phyloP scores from a whole-genome alignment of 2,113 vertebrate genomes.

The Xyrauchen texanus region DNA sequence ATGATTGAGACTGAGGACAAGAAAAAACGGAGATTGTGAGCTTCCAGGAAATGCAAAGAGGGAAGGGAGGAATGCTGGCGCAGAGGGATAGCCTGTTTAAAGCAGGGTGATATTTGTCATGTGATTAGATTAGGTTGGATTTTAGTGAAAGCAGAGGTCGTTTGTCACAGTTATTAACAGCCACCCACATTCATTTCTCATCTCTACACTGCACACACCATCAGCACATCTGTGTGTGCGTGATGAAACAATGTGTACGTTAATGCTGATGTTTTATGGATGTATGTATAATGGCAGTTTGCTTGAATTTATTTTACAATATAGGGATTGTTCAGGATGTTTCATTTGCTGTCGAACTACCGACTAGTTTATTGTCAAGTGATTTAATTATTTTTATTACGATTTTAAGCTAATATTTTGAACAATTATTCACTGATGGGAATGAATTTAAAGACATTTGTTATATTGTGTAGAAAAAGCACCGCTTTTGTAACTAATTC shows the following conservation, averaged over 20 bases:
- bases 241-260: not conserved
- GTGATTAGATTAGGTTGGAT: conserved; percentile 48
- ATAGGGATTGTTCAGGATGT: too few relatives aligned
- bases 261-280: not conserved
- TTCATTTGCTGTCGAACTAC: too few relatives aligned
- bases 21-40: not conserved
- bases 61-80: not conserved
- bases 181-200: conserved; percentile 26
- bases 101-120: conserved; percentile 30
- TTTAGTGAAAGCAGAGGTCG: conserved; percentile 36
- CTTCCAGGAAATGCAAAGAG: too few relatives aligned
- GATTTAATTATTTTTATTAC: too few relatives aligned
- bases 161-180: conserved; percentile 54
- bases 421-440: too few relatives aligned
- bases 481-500: too few relatives aligned
- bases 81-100: conserved; percentile 19
- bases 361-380: too few relatives aligned
- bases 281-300: not conserved
- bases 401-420: too few relatives aligned
- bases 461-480: too few relatives aligned
- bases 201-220: not conserved
- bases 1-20: not conserved
- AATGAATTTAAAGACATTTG: too few relatives aligned
- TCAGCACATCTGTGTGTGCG: too few relatives aligned
- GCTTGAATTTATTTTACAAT: too few relatives aligned